phyloP scores from a whole-genome alignment of 2,888 invertebrate species.

The Pachliopta kotzebuea region DNA sequence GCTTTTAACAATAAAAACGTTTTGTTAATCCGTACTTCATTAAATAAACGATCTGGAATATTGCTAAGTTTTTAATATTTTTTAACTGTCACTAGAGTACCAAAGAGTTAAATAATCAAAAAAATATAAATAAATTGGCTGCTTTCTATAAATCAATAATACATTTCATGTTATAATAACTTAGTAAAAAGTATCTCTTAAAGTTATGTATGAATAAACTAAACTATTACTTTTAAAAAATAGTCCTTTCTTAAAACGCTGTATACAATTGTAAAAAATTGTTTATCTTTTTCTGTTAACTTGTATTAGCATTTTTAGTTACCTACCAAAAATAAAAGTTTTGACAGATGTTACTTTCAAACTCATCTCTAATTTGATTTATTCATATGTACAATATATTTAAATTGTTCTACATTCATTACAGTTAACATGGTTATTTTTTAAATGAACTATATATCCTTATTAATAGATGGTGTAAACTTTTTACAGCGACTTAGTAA shows the following conservation, averaged over 20 bases:
- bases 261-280: too few species aligned
- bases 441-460: not conserved
- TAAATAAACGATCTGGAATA: not conserved
- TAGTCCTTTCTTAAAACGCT: too few species aligned
- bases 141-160: too few species aligned
- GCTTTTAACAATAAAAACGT: not conserved
- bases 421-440: not conserved
- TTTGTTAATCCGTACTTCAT: not conserved
- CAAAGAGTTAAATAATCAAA: too few species aligned
- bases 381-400: not conserved
- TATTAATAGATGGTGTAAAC: not conserved
- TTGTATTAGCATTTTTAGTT: not conserved
- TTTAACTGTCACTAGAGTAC: too few species aligned
- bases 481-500: slow-evolving; percentile 9
- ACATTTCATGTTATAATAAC: too few species aligned
- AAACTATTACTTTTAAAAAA: too few species aligned
- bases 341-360: not conserved
- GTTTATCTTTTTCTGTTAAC: too few species aligned
- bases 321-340: not conserved
- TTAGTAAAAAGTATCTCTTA: too few species aligned
- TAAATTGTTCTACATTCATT: not conserved
- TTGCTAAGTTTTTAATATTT: too few species aligned
- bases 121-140: too few species aligned
- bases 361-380: not conserved
- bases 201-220: too few species aligned